These are phyloP conservation scores for Philaenus spumarius DNA, from an alignment of 1,140 invertebrate genomes.

Conservation along the genomic window DNA sequence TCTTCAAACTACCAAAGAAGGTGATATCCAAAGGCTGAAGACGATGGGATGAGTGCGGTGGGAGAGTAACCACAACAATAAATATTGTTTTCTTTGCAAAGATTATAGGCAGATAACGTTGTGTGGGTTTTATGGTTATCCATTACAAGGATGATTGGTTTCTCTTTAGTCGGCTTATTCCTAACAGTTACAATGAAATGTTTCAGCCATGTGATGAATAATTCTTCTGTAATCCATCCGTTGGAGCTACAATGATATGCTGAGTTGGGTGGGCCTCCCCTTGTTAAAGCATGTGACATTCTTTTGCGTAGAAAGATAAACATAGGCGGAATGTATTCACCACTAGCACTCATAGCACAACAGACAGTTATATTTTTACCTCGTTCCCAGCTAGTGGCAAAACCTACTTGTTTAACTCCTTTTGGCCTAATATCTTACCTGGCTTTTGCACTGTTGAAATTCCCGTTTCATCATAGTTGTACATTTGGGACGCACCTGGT, in stretches of 20 bases:
- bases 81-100: constrained; percentile 36
- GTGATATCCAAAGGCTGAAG: constrained; percentile 33
- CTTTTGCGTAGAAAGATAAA: constrained; percentile 37
- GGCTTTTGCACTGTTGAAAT: constrained; percentile 37
- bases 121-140: constrained; percentile 38
- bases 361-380: too few species aligned
- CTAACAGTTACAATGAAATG: constrained; percentile 27
- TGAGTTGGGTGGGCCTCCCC: constrained; percentile 33
- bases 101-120: constrained; percentile 25
- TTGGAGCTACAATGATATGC: constrained; percentile 33
- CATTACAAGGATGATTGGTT: constrained; percentile 26
- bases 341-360: constrained; percentile 31
- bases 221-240: constrained; percentile 35
- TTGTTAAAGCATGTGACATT: constrained; percentile 26
- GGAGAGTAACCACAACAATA: constrained; percentile 38
- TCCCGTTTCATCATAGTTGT: constrained; percentile 40
- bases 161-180: constrained; percentile 9
- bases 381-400: constrained; percentile 27
- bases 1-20: constrained; percentile 40
- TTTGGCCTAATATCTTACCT: constrained; percentile 15
- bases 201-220: constrained; percentile 34
- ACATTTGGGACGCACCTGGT: constrained; percentile 30
- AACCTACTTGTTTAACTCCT: constrained; percentile 18
- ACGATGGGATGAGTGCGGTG: too few species aligned
- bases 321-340: too few species aligned